Evolutionary conservation across 2,113 vertebrate genomes (phyloP), one percentile per base, ranked within the genome.

Genomic region (Heteronetta atricapilla): DNA sequence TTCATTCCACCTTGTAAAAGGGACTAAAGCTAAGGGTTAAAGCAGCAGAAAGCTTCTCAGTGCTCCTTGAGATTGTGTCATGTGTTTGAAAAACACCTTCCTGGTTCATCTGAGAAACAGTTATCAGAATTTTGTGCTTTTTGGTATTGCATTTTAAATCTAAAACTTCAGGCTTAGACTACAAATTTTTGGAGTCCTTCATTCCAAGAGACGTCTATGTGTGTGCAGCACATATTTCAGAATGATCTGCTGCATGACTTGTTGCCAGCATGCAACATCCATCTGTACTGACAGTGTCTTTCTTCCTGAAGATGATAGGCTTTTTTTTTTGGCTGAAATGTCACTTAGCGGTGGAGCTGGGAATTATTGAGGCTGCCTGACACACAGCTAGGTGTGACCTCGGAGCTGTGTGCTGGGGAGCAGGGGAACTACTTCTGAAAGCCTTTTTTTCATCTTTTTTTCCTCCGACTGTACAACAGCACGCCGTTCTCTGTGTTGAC

Each of bases 291-390:
- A 60, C 2, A 3, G 56, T 40, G 82, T 73, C 90, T 96, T 94
- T 96, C 90, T 94, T 94, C 73, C 62, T 1, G 0, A 15, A 95
- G 86, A 93, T 93, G 56, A 93, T 42, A 94, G 48, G 70, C 31
- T 19, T 76, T 79, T 38, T 78, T 38, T 12, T 73, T 25, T 52
- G 73, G 64, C 82, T 44, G 46, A 56, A 60, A 33, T 42, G 52
- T 82, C 82, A 50, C 87, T 91, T 91, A 91, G 85, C 82, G 46
- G 63, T 3, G 29, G 88, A 88, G 76, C 68, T 78, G 90, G 82
- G 94, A 95, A 95, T 95, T 96, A 25, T 13, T 90, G 90, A 83
- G 94, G 96, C 89, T 91, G 91, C 87, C 89, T 86, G 85, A 93
- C 89, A 83, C 95, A 74, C 91, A 93, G 91, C 89, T 83, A 80